Base-by-base conservation (phyloP, 2,888 invertebrate genomes). In the Lepidochrysops patricia region DNA sequence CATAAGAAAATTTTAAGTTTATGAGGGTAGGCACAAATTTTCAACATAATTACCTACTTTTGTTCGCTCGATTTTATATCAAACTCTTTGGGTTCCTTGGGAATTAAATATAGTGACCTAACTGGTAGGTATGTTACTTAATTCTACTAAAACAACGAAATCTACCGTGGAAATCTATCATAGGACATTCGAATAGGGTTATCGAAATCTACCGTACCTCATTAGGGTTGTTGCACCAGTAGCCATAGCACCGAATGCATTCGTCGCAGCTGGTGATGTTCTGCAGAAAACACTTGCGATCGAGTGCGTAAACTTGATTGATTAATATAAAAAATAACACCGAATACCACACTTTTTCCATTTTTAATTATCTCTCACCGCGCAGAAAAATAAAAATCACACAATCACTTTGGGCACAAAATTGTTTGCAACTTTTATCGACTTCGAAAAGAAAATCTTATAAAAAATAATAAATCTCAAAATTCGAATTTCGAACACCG, bases 171-270 rank as follows among this genome's bases (percentile, higher is more conserved):
- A n/a, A n/a, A n/a, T n/a, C n/a, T n/a, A n/a, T n/a, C n/a, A n/a
- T n/a, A n/a, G n/a, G n/a, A n/a, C n/a, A n/a, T n/a, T n/a, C n/a
- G n/a, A n/a, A n/a, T n/a, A n/a, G n/a, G n/a, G n/a, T n/a, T 13
- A 12, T 13, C 13, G 32, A 29, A 15, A 29, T 19, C 7, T 29
- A 56, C 73, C 75, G 72, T 68, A 83, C 82, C 68, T 64, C 64
- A 58, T 58, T 57, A 19, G 66, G 70, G 60, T 75, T 66, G 15
- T 71, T 78, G 70, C 88, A 88, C 87, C 87, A 88, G 37, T 67
- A 60, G 32, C 73, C 77, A 57, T 79, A 82, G 63, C 78, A 79
- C 71, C 80, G 72, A 63, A 84, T 73, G 70, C 88, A 89, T 64
- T 80, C 76, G 67, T 86, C 72, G 75, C 88, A 88, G 64, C 67